A percentile compares a stretch with the other conserved stretches of the same genome.
Conservation (phyloP, 2,113 vertebrate genomes). For the Chinchilla lanigera region DNA sequence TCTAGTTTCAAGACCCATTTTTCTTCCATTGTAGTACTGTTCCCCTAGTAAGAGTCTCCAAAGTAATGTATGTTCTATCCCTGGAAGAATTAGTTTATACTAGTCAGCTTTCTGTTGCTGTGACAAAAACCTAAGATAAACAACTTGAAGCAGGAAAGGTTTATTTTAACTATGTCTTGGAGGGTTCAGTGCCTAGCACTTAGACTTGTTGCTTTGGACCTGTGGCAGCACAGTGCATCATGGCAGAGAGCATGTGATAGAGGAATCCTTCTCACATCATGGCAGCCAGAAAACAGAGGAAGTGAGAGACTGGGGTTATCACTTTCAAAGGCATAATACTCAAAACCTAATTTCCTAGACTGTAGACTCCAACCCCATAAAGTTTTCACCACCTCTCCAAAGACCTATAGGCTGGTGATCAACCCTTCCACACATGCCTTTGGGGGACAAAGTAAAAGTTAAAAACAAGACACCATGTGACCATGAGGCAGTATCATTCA, state of each 20-base stretch:
- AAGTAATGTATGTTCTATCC: not conserved
- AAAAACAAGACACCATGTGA: not conserved
- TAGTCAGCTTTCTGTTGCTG: not conserved
- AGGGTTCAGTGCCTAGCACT: not conserved
- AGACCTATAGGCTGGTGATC: not conserved
- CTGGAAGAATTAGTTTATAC: not conserved
- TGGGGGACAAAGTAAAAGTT: not conserved
- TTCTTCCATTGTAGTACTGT: not conserved
- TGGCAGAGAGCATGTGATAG: rapidly evolving
- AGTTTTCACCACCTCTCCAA: not conserved
- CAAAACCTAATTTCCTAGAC: not conserved
- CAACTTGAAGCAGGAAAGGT: not conserved
- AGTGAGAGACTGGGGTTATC: not conserved
- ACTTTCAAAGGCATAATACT: not conserved
- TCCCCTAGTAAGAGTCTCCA: not conserved
- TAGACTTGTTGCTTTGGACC: not conserved
- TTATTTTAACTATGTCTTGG: not conserved
- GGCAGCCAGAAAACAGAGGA: not conserved
- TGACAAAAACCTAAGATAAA: not conserved
- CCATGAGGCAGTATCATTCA: not conserved
- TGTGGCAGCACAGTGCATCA: not conserved
- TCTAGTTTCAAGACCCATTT: not conserved
- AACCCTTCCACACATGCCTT: not conserved
- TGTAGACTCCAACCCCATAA: no score
- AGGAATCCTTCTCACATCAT: not conserved